Conservation (phyloP, 2,113 vertebrate genomes). For the Grantiella picta region DNA sequence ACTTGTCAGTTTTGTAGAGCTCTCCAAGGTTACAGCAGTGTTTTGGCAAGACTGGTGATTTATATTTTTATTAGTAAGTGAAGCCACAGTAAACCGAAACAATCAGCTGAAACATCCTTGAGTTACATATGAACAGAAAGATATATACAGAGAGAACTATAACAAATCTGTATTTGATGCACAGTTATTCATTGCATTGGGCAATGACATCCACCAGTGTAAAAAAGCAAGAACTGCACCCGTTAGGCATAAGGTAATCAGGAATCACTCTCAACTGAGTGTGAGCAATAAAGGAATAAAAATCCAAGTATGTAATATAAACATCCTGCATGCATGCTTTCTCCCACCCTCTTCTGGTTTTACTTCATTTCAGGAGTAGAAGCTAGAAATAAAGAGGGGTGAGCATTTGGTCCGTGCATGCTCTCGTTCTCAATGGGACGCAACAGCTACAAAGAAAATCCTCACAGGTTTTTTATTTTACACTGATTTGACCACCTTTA, state of each 20-base stretch:
- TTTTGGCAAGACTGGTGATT: background rate
- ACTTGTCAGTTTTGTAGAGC: background rate
- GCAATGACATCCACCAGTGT: background rate
- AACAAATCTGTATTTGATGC: background rate
- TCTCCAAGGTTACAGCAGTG: background rate
- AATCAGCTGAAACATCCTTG: background rate
- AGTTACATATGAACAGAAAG: fast-evolving
- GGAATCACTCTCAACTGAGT: background rate
- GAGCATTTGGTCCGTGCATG: background rate
- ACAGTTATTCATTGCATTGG: background rate
- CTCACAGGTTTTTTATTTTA: background rate
- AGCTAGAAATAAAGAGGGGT: background rate
- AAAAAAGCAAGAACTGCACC: background rate
- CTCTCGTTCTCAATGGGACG: background rate
- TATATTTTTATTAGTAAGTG: background rate
- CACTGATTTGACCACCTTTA: background rate
- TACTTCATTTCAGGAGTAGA: background rate
- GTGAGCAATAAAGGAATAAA: background rate
- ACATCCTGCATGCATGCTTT: background rate
- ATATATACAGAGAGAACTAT: background rate
- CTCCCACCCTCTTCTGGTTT: background rate
- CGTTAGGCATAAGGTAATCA: background rate
- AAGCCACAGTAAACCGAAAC: background rate
- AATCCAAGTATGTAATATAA: background rate
- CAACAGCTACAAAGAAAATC: background rate